These are phyloP conservation scores for Platypus cylindrus DNA, from an alignment of 2,888 invertebrate species.

Conservation along the genomic window DNA sequence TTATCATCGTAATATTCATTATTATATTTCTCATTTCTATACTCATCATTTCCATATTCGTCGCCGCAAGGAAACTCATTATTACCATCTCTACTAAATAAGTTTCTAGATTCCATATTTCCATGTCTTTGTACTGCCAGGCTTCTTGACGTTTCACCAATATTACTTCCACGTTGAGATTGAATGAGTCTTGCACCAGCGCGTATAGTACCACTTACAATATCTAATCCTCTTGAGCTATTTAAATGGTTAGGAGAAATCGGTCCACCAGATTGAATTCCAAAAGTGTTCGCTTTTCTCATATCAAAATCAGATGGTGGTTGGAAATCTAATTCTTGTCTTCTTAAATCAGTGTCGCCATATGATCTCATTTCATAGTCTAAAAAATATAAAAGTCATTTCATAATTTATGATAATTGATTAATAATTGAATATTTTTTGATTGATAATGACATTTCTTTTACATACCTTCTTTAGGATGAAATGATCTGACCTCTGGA, in stretches of 20 bases:
- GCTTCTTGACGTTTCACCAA: background rate
- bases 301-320: conserved; percentile 25
- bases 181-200: no score
- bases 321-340: conserved; percentile 22
- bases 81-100: no score
- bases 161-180: background rate
- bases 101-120: no score
- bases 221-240: background rate
- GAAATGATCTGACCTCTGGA: conserved; percentile 25
- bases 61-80: background rate
- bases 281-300: conserved; percentile 17
- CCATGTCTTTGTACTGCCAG: no score
- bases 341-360: conserved; percentile 19
- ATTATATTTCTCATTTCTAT: conserved; percentile 22
- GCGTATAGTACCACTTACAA: no score
- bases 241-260: background rate
- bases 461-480: conserved; percentile 12
- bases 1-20: conserved; percentile 36
- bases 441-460: background rate
- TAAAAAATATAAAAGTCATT: conserved; percentile 1
- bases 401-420: background rate
- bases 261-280: conserved; percentile 6
- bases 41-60: conserved; percentile 7
- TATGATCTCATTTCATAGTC: conserved; percentile 23
- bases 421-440: background rate